Evolutionary conservation across 2,797 vertebrate genomes (phyloP).

Genomic region (Spea hammondii): DNA sequence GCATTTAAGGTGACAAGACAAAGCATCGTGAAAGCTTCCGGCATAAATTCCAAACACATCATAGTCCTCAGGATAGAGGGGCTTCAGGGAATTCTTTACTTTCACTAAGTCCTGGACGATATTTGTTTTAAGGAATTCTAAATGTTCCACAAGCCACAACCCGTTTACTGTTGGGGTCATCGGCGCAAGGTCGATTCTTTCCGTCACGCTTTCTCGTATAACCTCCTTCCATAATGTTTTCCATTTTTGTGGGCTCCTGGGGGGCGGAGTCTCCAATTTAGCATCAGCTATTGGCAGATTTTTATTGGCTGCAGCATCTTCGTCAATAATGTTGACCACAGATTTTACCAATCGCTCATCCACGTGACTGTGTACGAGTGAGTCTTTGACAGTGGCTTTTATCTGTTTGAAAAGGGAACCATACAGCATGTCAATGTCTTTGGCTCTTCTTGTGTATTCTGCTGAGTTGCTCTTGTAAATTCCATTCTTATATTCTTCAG

Average conservation of each 20-base stretch:
- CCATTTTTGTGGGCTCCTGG: constrained; percentile 71
- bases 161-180: constrained; percentile 54
- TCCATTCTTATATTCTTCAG: constrained; percentile 58
- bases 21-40: constrained; percentile 71
- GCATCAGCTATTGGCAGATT: neutral
- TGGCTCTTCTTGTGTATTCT: constrained; percentile 71
- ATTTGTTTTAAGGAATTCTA: constrained; percentile 71
- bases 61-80: constrained; percentile 79
- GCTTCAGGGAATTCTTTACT: constrained; percentile 71
- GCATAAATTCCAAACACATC: constrained; percentile 78
- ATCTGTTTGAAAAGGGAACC: constrained; percentile 65
- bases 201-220: constrained; percentile 65
- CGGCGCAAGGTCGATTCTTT: constrained; percentile 63
- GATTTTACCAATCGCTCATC: constrained; percentile 64
- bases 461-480: constrained; percentile 57
- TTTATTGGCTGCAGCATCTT: constrained; percentile 72
- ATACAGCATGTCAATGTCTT: constrained; percentile 81
- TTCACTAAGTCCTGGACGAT: constrained; percentile 73
- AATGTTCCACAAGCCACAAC: constrained; percentile 71
- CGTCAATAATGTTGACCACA: constrained; percentile 72
- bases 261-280: constrained; percentile 54
- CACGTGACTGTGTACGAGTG: constrained; percentile 62
- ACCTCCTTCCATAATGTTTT: constrained; percentile 75
- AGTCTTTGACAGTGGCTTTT: constrained; percentile 68
- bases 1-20: constrained; percentile 73